phyloP scores from a whole-genome alignment of 2,888 invertebrate genomes.

The Ichneumon xanthorius region DNA sequence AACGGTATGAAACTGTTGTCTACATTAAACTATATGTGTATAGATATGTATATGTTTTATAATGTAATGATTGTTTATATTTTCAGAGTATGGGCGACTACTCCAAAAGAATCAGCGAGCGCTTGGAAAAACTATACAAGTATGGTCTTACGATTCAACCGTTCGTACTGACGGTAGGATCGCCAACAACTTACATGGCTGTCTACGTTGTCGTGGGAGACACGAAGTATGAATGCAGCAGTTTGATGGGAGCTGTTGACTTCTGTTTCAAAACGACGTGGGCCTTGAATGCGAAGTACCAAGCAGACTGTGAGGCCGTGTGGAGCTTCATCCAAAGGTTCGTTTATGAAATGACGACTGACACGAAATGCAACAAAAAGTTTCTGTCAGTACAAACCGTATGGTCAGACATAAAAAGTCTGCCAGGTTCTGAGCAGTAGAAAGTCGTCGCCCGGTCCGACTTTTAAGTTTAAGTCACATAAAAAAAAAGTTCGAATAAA shows the following conservation, averaged over 20 bases:
- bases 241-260: slow-evolving; percentile 41
- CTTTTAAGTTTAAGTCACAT: neutral
- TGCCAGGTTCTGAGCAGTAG: neutral
- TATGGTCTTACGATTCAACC: slow-evolving; percentile 45
- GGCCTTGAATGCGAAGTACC: slow-evolving; percentile 38
- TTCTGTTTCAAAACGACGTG: slow-evolving; percentile 47
- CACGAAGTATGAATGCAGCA: slow-evolving; percentile 41
- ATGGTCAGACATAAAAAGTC: slow-evolving; percentile 38
- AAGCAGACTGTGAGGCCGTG: slow-evolving; percentile 35
- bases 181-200: slow-evolving; percentile 23
- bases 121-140: slow-evolving; percentile 9
- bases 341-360: slow-evolving; percentile 33
- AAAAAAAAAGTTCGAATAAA: slow-evolving; percentile 8
- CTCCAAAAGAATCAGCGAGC: slow-evolving; percentile 13
- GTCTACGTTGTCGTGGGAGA: slow-evolving; percentile 31
- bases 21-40: too few species aligned
- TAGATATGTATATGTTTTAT: neutral
- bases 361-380: slow-evolving; percentile 8
- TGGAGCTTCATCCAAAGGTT: slow-evolving; percentile 46
- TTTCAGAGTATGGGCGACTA: slow-evolving; percentile 12
- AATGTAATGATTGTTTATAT: neutral
- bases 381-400: slow-evolving; percentile 7
- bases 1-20: slow-evolving; percentile 17
- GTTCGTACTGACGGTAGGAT: slow-evolving; percentile 29
- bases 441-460: neutral